Evolutionary conservation across 1,140 invertebrate species (phyloP).

Genomic region (Cyrtorhinus lividipennis): DNA sequence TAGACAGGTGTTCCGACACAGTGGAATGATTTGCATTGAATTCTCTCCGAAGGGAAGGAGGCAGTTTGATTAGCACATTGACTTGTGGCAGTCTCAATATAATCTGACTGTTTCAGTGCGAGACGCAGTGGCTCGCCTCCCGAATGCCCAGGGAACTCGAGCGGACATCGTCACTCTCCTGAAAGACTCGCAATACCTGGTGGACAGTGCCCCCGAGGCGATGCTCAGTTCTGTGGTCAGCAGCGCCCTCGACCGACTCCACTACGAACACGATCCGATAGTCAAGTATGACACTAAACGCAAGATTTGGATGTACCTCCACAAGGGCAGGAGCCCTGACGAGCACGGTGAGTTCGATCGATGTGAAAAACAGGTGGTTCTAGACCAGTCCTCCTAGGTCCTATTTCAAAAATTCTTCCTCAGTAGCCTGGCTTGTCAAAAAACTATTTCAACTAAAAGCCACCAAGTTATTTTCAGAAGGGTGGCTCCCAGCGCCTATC

Average conservation of each 20-base stretch:
- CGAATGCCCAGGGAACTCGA: constrained; percentile 84
- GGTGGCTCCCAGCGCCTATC: too few relatives aligned
- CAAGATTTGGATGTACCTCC: constrained; percentile 83
- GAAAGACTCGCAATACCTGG: constrained; percentile 73
- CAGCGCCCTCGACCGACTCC: constrained; percentile 72
- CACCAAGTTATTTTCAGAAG: too few relatives aligned
- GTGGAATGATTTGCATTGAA: too few relatives aligned
- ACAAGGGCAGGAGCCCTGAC: constrained; percentile 57
- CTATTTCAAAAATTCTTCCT: too few relatives aligned
- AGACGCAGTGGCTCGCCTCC: constrained; percentile 80
- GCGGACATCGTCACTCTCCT: constrained; percentile 74
- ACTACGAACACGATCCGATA: constrained; percentile 78
- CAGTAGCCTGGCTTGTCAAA: too few relatives aligned
- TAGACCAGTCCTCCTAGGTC: too few relatives aligned
- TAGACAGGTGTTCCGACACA: too few relatives aligned
- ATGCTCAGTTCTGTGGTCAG: constrained; percentile 72
- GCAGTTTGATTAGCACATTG: too few relatives aligned
- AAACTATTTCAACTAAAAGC: too few relatives aligned
- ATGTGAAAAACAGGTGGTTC: too few relatives aligned
- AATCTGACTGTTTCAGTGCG: constrained; percentile 59
- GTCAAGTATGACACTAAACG: constrained; percentile 77
- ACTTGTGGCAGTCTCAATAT: too few relatives aligned
- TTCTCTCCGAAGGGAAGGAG: too few relatives aligned
- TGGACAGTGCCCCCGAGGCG: constrained; percentile 51
- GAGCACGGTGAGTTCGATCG: constrained; percentile 49